Conservation (phyloP, 2,888 invertebrate genomes). For the Carabus problematicus region DNA sequence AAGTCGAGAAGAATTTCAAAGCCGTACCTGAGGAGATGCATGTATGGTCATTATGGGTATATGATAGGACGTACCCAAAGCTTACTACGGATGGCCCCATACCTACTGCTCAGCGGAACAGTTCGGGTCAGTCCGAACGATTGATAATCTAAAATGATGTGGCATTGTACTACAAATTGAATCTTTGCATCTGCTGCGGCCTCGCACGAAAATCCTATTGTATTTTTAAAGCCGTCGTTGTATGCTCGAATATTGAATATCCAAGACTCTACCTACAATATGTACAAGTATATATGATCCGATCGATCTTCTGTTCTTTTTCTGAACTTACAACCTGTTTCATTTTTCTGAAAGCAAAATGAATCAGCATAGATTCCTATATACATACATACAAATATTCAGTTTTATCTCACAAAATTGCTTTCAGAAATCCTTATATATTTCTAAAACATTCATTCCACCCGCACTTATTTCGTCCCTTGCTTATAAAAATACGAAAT, state of each 20-base stretch:
- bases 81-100: too few species aligned
- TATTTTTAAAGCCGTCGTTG: slow-evolving; percentile 35
- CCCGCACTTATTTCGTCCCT: too few species aligned
- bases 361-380: too few species aligned
- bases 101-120: slow-evolving; percentile 8
- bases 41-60: slow-evolving; percentile 9
- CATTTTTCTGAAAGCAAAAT: too few species aligned
- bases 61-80: too few species aligned
- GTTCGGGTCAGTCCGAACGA: slow-evolving; percentile 15
- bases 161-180: slow-evolving; percentile 49
- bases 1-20: background rate
- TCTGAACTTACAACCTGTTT: too few species aligned
- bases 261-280: too few species aligned
- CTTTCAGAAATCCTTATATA: background rate
- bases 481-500: too few species aligned
- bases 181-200: slow-evolving; percentile 45
- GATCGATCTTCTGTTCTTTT: too few species aligned
- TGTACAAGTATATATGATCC: too few species aligned
- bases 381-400: too few species aligned
- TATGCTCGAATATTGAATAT: slow-evolving; percentile 8
- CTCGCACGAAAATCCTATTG: slow-evolving; percentile 41
- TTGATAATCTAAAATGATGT: slow-evolving; percentile 46
- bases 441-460: background rate
- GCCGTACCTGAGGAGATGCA: slow-evolving; percentile 7
- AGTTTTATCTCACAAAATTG: too few species aligned